These are phyloP conservation scores for Drosophila fulvimacula DNA, from an alignment of 2,888 invertebrate genomes.

Conservation along the genomic window DNA sequence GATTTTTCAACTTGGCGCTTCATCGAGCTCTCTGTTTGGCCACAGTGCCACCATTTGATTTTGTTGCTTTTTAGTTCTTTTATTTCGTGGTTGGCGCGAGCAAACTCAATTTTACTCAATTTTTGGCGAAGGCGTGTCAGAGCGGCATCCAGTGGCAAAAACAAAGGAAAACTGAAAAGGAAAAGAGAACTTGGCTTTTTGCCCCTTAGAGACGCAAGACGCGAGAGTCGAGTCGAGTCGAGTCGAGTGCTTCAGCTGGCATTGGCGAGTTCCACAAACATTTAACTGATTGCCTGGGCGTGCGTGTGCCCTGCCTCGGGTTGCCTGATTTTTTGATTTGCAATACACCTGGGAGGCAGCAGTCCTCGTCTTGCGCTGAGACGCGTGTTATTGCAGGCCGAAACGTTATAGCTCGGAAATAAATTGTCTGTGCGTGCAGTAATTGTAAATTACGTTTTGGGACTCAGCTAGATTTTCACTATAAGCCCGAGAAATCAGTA, in stretches of 20 bases:
- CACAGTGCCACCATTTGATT: conserved; percentile 35
- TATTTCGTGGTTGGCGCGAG: conserved; percentile 50
- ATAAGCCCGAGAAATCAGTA: conserved; percentile 12
- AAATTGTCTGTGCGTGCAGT: conserved; percentile 84
- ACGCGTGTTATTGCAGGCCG: conserved; percentile 26
- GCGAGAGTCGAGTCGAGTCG: conserved; percentile 47
- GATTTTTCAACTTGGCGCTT: conserved; percentile 79
- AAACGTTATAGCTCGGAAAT: conserved; percentile 78
- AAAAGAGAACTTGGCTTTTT: conserved; percentile 26
- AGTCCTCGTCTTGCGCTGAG: conserved; percentile 18
- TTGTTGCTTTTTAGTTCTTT: conserved; percentile 47
- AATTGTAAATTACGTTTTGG: conserved; percentile 82
- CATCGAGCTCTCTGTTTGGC: conserved; percentile 41
- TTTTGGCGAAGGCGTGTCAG: conserved; percentile 50
- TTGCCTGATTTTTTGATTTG: conserved; percentile 83
- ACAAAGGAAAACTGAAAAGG: conserved; percentile 9
- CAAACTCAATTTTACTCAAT: conserved; percentile 64
- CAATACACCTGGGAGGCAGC: conserved; percentile 82
- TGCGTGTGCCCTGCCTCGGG: conserved; percentile 50
- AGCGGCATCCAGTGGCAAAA: conserved; percentile 9
- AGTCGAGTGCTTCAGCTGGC: conserved; percentile 41
- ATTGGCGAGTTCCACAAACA: conserved; percentile 78
- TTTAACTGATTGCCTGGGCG: conserved; percentile 82
- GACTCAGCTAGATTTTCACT: conserved; percentile 21
- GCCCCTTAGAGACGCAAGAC: conserved; percentile 44